Evolutionary conservation across 1,140 invertebrate genomes (phyloP), one percentile per base, ranked within the genome.

Genomic region (Rhagoletis zephyria): DNA sequence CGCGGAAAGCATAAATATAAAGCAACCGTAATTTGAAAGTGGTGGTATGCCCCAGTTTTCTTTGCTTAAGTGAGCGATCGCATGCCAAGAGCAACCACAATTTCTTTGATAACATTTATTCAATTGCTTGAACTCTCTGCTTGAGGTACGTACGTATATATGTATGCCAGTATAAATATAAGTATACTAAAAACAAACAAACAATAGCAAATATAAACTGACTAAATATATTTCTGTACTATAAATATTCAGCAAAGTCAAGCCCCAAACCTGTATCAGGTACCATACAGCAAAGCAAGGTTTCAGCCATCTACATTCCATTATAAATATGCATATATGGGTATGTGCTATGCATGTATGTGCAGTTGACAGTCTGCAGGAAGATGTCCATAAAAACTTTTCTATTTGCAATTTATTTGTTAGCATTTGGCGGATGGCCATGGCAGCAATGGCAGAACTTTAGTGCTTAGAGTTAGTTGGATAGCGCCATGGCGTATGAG

Each of bases 401-500:
- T 74, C 6, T 56, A 19, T 30, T 30, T 59, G 48, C 51, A 81
- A 81, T 51, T 56, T 81, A 81, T 81, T 81, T 81, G n/a, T 56
- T 51, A 30, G 45, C 70, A 16, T 10, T 5, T 16, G 12, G 67
- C 42, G 14, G 4, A 45, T 9, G 45, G 48, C 6, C 48, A 56
- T 56, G 19, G 6, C 48, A 56, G n/a, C 74, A 56, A 56, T 30
- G n/a, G 1, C 51, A 51, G 9, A 56, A 81, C 74, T 81, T 10
- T 19, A 2, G n/a, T 81, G 16, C 45, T 5, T 74, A 14, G 9
- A n/a, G 51, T 7, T 56, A 16, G 0, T 81, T 56, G 74, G 45
- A 16, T 12, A 74, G 74, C 4, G 45, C 45, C 48, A 56, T 81
- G 74, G 74, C 74, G 74, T 81, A 56, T 81, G 48, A 81, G 74